These are phyloP conservation scores for Mustela nigripes DNA, from an alignment of 2,113 vertebrate species.

Conservation along the genomic window DNA sequence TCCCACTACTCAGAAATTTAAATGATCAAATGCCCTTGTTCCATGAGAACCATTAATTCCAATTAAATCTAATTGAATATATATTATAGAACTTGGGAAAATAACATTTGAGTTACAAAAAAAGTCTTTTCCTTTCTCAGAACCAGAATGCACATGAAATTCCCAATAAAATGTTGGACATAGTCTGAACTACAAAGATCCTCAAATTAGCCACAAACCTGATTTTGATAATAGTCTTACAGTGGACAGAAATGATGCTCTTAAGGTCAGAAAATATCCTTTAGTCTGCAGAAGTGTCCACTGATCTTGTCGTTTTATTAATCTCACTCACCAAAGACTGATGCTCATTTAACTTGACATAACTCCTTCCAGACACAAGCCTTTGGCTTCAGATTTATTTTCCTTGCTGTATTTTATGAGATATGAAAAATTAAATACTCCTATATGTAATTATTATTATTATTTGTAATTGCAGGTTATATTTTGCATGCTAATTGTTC, in stretches of 20 bases:
- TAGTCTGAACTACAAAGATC: not conserved
- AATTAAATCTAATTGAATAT: not conserved
- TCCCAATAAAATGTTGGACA: conserved; percentile 34
- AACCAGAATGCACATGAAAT: not conserved
- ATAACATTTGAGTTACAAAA: conserved; percentile 4
- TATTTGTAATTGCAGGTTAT: conserved; percentile 34
- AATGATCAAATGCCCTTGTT: not conserved
- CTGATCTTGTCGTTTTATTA: conserved; percentile 26
- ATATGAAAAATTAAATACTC: conserved; percentile 39
- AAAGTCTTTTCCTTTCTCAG: not conserved
- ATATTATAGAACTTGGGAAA: not conserved
- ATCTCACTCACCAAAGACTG: not conserved
- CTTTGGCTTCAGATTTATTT: conserved; percentile 45
- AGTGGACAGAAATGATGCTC: conserved; percentile 1
- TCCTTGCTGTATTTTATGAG: conserved; percentile 48
- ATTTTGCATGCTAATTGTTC: conserved; percentile 38
- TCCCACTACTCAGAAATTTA: conserved; percentile 11
- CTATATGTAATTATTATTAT: conserved; percentile 53
- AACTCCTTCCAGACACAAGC: conserved; percentile 41
- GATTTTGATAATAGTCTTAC: not conserved
- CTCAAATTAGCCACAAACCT: not conserved
- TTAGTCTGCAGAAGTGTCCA: conserved; percentile 21
- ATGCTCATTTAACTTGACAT: not conserved
- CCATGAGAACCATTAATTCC: not conserved
- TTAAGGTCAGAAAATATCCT: conserved; percentile 35